Conservation (phyloP, 2,113 vertebrate species). For the Hucho hucho region DNA sequence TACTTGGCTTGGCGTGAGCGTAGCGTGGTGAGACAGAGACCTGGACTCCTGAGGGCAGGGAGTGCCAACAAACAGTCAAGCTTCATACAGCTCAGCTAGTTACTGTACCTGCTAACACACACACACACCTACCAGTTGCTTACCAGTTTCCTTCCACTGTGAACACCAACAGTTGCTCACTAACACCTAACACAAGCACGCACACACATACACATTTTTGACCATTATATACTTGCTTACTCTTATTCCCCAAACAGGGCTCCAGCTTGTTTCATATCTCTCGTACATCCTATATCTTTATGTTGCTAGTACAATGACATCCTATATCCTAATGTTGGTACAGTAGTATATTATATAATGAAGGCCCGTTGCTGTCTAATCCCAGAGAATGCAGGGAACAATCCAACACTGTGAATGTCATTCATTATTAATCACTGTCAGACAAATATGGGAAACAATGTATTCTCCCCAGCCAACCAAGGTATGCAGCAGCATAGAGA, state of each 20-base stretch:
- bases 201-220: neutral
- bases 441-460: conserved; percentile 27
- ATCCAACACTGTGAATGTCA: conserved; percentile 1
- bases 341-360: neutral
- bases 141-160: too few species aligned
- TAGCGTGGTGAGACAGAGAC: conserved; percentile 20
- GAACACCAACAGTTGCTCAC: too few species aligned
- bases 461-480: conserved; percentile 5
- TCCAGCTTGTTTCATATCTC: neutral
- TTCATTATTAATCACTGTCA: conserved; percentile 10
- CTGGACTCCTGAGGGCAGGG: conserved; percentile 51
- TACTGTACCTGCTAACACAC: neutral
- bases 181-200: too few species aligned
- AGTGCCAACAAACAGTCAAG: conserved; percentile 6
- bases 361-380: neutral
- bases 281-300: neutral
- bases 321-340: neutral
- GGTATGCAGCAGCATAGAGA: neutral
- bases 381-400: neutral
- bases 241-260: too few species aligned
- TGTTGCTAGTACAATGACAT: conserved; percentile 7
- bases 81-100: neutral
- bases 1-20: conserved; percentile 33
- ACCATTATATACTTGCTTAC: conserved; percentile 2
- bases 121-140: neutral